Conservation (phyloP, 1,140 invertebrate species). For the Brachionus koreanus region DNA sequence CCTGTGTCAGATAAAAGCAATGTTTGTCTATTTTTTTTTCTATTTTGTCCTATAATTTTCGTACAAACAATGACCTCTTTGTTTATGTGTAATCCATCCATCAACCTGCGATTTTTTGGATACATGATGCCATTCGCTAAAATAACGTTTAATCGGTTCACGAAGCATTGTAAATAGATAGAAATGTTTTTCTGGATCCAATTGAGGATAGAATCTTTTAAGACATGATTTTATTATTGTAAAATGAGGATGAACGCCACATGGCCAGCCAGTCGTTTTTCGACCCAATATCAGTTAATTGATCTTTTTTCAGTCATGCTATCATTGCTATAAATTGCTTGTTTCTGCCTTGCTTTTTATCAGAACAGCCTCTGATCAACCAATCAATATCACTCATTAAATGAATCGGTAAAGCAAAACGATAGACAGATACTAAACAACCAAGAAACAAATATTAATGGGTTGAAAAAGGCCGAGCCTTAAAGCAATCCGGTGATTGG, state of each 20-base stretch:
- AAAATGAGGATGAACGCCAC: conserved; percentile 94
- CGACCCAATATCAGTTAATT: conserved; percentile 85
- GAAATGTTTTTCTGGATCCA: background rate
- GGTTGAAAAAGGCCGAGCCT: too few relatives aligned
- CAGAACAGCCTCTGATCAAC: too few relatives aligned
- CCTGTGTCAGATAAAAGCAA: conserved; percentile 75
- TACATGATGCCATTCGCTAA: background rate
- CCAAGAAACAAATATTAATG: too few relatives aligned
- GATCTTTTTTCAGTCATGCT: conserved; percentile 47
- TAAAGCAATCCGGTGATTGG: too few relatives aligned
- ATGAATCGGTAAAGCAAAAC: too few relatives aligned
- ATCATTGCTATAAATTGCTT: conserved; percentile 59
- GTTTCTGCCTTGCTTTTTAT: background rate
- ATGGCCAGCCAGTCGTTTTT: conserved; percentile 98
- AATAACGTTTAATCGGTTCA: background rate
- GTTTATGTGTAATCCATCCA: background rate
- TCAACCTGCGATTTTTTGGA: background rate
- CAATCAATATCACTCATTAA: too few relatives aligned
- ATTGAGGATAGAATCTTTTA: background rate
- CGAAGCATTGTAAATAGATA: background rate
- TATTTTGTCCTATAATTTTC: conserved; percentile 53
- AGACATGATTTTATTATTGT: conserved; percentile 82
- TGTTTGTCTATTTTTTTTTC: conserved; percentile 87
- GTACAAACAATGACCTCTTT: background rate
- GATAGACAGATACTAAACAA: too few relatives aligned